Percentiles rank a stretch among this genome's conserved stretches.
phyloP scores from a whole-genome alignment of 2,888 invertebrate genomes.

The Agonopterix heracliana region DNA sequence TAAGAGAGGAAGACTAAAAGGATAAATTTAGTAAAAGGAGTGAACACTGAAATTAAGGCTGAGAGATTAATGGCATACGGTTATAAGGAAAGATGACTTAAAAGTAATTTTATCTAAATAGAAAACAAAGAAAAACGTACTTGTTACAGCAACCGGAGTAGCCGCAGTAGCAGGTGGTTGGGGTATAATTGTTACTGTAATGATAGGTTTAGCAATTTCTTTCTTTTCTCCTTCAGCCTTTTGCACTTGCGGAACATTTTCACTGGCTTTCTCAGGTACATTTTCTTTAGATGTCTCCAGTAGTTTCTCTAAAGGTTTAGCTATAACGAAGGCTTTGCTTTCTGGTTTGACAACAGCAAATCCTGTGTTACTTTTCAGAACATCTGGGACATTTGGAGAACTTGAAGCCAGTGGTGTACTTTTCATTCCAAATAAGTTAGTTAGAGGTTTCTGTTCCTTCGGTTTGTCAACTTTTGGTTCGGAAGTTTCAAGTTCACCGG shows the following conservation, averaged over 20 bases:
- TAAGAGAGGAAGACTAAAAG: too few species aligned
- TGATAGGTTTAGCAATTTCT: constrained; percentile 35
- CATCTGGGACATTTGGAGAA: constrained; percentile 36
- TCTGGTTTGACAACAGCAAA: constrained; percentile 26
- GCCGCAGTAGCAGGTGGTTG: constrained; percentile 23
- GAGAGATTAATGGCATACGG: too few species aligned
- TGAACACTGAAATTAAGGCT: too few species aligned
- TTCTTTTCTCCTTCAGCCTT: constrained; percentile 26
- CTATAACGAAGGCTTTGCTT: neutral
- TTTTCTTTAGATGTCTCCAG: constrained; percentile 43
- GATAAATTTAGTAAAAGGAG: too few species aligned
- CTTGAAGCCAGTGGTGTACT: constrained; percentile 23
- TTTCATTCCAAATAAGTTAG: constrained; percentile 45
- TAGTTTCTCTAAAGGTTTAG: constrained; percentile 29
- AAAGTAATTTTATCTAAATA: too few species aligned
- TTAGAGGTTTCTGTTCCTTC: constrained; percentile 39
- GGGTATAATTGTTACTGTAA: constrained; percentile 23
- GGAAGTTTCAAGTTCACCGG: constrained; percentile 44
- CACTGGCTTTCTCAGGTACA: constrained; percentile 26
- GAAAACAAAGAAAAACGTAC: constrained; percentile 22
- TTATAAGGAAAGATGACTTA: too few species aligned
- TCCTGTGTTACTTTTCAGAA: constrained; percentile 32
- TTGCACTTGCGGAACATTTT: constrained; percentile 18
- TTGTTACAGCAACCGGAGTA: constrained; percentile 13
- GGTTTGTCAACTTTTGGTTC: constrained; percentile 16